These are phyloP conservation scores for Alces alces DNA, from an alignment of 2,113 vertebrate species.

Conservation along the genomic window DNA sequence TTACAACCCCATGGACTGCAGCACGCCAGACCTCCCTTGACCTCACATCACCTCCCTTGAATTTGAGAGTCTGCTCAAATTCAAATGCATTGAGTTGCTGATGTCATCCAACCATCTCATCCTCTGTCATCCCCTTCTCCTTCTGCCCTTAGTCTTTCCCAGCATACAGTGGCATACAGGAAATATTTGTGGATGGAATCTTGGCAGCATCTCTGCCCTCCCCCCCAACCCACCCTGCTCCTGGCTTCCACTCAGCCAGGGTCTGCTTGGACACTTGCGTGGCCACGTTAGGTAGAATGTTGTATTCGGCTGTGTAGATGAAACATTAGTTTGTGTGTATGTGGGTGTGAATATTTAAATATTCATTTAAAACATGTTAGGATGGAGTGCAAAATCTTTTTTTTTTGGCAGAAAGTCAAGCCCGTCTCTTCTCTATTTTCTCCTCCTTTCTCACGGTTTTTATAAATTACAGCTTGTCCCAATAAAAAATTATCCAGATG, in stretches of 20 bases:
- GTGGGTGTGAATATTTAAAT: background rate
- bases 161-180: accelerated
- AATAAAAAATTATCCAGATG: slow-evolving; percentile 65
- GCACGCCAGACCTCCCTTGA: background rate
- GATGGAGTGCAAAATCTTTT: background rate
- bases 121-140: background rate
- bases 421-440: background rate
- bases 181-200: background rate
- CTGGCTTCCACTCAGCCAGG: background rate
- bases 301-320: background rate
- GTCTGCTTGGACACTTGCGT: background rate
- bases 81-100: background rate
- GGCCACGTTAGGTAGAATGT: background rate
- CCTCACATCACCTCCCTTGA: background rate
- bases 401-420: slow-evolving; percentile 33
- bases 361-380: background rate
- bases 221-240: background rate
- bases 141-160: background rate
- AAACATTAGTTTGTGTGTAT: background rate
- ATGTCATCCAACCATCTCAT: background rate
- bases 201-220: background rate
- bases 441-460: slow-evolving; percentile 19
- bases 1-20: background rate
- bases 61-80: background rate
- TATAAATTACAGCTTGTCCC: slow-evolving; percentile 61